phyloP scores from a whole-genome alignment of 2,797 vertebrate species.

The Anabacerthia variegaticeps region DNA sequence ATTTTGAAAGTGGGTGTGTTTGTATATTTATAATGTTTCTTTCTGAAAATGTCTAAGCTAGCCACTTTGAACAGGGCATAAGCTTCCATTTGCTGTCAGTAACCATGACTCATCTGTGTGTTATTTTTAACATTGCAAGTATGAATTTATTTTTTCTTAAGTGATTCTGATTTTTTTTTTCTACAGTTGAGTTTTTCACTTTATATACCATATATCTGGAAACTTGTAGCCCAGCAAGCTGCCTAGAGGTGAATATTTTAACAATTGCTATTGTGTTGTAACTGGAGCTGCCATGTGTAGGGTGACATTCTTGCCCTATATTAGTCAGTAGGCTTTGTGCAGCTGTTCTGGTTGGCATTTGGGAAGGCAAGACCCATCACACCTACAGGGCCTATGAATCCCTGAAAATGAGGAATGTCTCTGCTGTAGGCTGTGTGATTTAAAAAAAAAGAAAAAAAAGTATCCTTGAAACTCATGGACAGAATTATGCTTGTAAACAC shows the following conservation, averaged over 20 bases:
- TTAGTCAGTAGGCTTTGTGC: conserved; percentile 37
- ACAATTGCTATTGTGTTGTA: neutral
- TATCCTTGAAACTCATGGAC: neutral
- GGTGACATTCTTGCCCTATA: conserved; percentile 5
- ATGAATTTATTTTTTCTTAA: neutral
- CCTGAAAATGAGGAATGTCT: neutral
- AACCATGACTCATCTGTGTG: neutral
- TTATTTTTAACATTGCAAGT: conserved; percentile 24
- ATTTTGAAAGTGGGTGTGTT: neutral
- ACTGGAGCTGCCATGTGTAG: conserved; percentile 3
- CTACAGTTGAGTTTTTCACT: neutral
- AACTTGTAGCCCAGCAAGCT: neutral
- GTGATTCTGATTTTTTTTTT: neutral
- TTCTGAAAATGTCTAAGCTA: neutral
- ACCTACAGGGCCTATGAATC: neutral
- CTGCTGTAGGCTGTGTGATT: neutral
- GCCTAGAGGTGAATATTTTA: neutral
- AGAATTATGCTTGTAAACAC: neutral
- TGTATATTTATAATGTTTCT: neutral
- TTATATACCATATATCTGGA: neutral
- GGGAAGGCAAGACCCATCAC: neutral
- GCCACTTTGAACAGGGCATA: neutral
- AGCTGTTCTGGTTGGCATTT: conserved; percentile 41
- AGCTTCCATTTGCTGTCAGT: conserved; percentile 4
- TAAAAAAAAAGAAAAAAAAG: neutral